Base-by-base conservation (phyloP, 1,140 invertebrate species). In the Ladona fulva region DNA sequence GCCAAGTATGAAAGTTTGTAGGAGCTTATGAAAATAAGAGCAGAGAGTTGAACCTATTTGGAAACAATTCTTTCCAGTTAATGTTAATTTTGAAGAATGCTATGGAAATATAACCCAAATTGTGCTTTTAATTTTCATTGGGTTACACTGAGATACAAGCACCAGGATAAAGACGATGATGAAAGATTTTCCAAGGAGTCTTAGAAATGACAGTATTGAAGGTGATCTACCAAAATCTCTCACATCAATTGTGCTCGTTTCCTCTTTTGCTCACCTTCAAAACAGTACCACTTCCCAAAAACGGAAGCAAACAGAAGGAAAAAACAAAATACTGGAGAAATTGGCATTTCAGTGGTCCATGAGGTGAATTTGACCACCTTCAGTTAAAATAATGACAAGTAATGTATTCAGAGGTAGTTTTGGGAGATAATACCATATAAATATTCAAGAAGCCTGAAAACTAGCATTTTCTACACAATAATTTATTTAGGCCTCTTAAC, bases 401-500 rank as follows among this genome's bases (percentile, higher is more conserved):
- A 37, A 66, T 22, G 14, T 3, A 66, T 6, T 66, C 52, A 66
- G 52, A 66, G 52, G 52, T 66, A 66, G 52, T 6, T 66, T 19
- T 19, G 52, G 52, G 52, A 66, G 52, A 12, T 66, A 66, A 66
- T 12, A 66, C 52, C 52, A 66, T 66, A 66, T 5, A 66, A 12
- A 66, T 66, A 66, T 66, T 66, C 52, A 66, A 66, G 52, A 66
- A 66, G 52, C 52, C 52, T 66, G 52, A 66, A 22, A 66, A 66
- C 52, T 66, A 66, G 52, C 52, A 66, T 19, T 16, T 66, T 19
- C 52, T 66, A 66, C 52, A 66, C n/a, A 16, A 6, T 52, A 52
- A 66, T 66, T 66, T 66, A 66, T 66, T 66, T 66, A 66, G 52
- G 52, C 52, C 52, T 66, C 52, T 66, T 12, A 66, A 66, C 12